Evolutionary conservation across 2,888 invertebrate species (phyloP), one percentile per base, ranked within the genome.

Genomic region (Sphecodes monilicornis): DNA sequence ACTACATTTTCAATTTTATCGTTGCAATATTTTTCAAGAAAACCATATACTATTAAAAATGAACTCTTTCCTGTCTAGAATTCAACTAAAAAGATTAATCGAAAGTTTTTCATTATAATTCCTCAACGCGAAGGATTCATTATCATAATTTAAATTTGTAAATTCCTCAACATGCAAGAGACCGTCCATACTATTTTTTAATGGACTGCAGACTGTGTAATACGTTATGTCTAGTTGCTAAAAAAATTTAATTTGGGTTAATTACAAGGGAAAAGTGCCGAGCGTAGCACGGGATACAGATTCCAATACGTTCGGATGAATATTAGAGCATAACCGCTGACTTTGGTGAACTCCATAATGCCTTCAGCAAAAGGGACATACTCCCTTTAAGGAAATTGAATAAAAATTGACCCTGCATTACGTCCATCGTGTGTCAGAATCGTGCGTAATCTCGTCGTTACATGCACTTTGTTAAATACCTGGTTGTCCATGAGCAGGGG

Each of bases 381-480:
- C 36, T 22, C 10, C 1, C 36, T 66, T 66, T 36, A n/a, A 66
- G 32, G 66, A 39, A 39, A 66, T 66, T 39, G 39, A 36, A 39
- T 66, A 66, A 66, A 66, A 66, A 66, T 22, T 13, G 32, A 1
- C 22, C 32, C 26, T 3, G 22, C 26, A 36, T 74, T 69, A 8
- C 16, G 22, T 69, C 66, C 41, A n/a, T 54, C 66, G 29, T 26
- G 54, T 71, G 54, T 43, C 57, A 41, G 72, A 74, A 50, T 32
- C 60, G 78, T 68, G 39, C 41, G 84, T 81, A 78, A 86, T 80
- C 69, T 68, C 78, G 69, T 78, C 77, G 76, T 86, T 82, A 81
- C 71, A 68, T 82, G 78, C 81, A 83, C 86, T 84, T 84, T 87
- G 74, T 80, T 86, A 86, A 80, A 81, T 76, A 84, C 69, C 77